Conservation (phyloP, 2,797 vertebrate species). For the Lithobates sylvaticus region DNA sequence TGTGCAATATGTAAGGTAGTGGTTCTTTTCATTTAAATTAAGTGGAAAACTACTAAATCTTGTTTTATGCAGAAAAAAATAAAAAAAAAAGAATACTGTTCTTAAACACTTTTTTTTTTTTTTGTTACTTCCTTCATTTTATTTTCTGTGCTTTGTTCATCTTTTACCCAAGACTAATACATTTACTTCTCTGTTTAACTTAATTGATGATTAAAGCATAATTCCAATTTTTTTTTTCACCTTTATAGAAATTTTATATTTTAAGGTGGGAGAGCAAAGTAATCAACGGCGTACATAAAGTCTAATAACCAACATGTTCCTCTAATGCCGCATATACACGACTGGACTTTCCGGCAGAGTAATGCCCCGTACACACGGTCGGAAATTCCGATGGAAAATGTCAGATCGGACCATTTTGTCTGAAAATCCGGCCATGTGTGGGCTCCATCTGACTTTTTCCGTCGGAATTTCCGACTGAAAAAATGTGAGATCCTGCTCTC, state of each 20-base stretch:
- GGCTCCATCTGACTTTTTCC: no score
- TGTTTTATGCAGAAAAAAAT: constrained; percentile 90
- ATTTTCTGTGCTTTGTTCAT: constrained; percentile 73
- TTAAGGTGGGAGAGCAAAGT: neutral
- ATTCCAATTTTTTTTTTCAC: neutral
- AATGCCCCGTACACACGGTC: no score
- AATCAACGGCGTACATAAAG: neutral
- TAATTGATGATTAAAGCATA: neutral
- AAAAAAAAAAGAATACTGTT: constrained; percentile 82
- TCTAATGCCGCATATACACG: no score
- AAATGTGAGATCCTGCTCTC: no score
- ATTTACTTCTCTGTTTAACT: neutral
- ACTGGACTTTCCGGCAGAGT: no score
- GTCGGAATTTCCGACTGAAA: no score
- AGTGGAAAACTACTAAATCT: constrained; percentile 99
- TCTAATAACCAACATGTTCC: no score
- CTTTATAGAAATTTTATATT: neutral
- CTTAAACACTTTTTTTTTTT: constrained; percentile 76
- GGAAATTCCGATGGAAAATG: no score
- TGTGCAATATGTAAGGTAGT: constrained; percentile 99
- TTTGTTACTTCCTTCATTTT: constrained; percentile 76
- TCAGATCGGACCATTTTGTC: no score
- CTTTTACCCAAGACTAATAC: neutral
- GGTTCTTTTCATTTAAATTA: constrained; percentile 99
- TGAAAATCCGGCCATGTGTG: no score